Evolutionary conservation across 2,888 invertebrate species (phyloP), one percentile per base, ranked within the genome.

Genomic region (Pteria penguin): DNA sequence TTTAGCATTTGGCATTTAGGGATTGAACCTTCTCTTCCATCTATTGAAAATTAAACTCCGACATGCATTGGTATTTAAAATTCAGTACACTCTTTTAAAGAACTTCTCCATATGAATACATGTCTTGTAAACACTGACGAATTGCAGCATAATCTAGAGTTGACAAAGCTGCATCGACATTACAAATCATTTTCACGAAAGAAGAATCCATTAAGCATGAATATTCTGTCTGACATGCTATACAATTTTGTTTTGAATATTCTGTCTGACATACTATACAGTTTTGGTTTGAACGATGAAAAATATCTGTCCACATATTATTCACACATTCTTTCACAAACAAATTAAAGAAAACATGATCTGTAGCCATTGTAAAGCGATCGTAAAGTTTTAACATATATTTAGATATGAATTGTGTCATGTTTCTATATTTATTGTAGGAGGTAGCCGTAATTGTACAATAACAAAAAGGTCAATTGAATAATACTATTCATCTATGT

Each of bases 151-250:
- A 31, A 32, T 60, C 32, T 8, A 60, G 60, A n/a, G 29, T 60
- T 32, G 32, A 31, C 29, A n/a, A 31, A 32, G 29, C 60, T n/a
- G 22, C n/a, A 29, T 60, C 60, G 32, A 60, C 29, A 29, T 1
- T 60, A 29, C n/a, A 31, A 14, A 60, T 31, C 32, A 60, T 18
- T 60, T 60, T 60, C 27, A 60, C 32, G 60, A 31, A 32, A 4
- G 11, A 31, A n/a, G 60, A 60, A 60, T 60, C 60, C 60, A 60
- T 60, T 8, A 60, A 22, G n/a, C 60, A 60, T 29, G 31, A 29
- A 60, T 60, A 32, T 60, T 60, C 60, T 32, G 11, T 29, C 32
- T 60, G 60, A 31, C 31, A 60, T n/a, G n/a, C n/a, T n/a, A n/a
- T n/a, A n/a, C n/a, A n/a, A n/a, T n/a, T n/a, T n/a, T n/a, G n/a